These are phyloP conservation scores for Pteronotus mesoamericanus DNA, from an alignment of 2,797 vertebrate genomes.

Conservation along the genomic window DNA sequence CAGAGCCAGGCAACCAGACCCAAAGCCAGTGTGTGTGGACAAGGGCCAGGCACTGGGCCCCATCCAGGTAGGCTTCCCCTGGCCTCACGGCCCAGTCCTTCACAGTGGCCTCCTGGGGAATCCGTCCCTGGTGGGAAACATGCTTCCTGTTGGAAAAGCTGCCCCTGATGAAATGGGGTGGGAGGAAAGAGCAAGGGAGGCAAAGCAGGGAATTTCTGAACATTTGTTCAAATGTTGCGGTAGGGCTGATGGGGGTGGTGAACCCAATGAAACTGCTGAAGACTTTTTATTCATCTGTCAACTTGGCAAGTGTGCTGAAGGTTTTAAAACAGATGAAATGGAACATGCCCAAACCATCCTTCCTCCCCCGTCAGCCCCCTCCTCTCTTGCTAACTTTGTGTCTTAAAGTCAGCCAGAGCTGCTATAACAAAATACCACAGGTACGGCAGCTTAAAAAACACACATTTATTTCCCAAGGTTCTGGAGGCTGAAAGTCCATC, in stretches of 20 bases:
- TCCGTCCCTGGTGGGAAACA: background rate
- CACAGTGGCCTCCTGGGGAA: accelerated
- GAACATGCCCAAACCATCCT: accelerated
- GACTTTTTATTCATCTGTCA: background rate
- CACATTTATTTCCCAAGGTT: background rate
- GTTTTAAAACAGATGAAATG: background rate
- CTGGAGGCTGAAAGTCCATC: background rate
- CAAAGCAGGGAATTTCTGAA: background rate
- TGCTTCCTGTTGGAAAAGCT: background rate
- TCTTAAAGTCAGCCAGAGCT: accelerated
- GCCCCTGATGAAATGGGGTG: too few relatives aligned
- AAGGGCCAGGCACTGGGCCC: accelerated
- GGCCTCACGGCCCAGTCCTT: background rate
- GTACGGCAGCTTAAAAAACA: accelerated
- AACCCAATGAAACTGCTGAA: too few relatives aligned
- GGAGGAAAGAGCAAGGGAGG: too few relatives aligned
- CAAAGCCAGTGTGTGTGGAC: too few relatives aligned
- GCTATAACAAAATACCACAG: accelerated
- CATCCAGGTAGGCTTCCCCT: accelerated
- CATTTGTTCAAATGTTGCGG: background rate
- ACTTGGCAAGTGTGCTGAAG: too few relatives aligned
- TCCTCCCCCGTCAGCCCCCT: background rate
- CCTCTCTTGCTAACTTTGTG: accelerated
- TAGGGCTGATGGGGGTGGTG: background rate
- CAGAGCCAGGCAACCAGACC: background rate